These are phyloP conservation scores for Bombylius major DNA, from an alignment of 2,888 invertebrate species.

Conservation along the genomic window DNA sequence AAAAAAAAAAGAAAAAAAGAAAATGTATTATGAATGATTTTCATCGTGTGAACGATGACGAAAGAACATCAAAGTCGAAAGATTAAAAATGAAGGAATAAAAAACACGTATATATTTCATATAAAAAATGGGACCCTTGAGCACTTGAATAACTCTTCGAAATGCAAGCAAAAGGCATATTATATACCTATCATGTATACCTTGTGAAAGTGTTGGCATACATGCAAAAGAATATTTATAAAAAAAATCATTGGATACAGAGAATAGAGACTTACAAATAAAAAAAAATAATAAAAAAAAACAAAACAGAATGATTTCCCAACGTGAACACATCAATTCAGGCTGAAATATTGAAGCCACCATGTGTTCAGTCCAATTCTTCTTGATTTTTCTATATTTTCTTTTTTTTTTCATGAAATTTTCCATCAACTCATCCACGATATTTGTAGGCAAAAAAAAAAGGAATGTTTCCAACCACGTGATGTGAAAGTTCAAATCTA, in stretches of 20 bases:
- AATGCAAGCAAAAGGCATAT: constrained; percentile 3
- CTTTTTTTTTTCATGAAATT: neutral
- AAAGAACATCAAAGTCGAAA: constrained; percentile 10
- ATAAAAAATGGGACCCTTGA: constrained; percentile 4
- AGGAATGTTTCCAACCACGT: constrained; percentile 5
- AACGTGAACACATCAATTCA: constrained; percentile 9
- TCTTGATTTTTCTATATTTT: neutral
- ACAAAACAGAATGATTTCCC: constrained; percentile 3
- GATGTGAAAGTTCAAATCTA: constrained; percentile 7
- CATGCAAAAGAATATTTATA: neutral
- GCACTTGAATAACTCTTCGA: constrained; percentile 2
- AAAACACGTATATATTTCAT: too few species aligned
- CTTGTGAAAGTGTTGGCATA: neutral
- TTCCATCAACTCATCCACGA: constrained; percentile 1
- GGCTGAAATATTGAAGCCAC: constrained; percentile 8
- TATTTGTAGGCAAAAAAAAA: too few species aligned
- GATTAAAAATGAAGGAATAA: neutral
- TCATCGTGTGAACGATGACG: neutral
- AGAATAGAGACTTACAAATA: too few species aligned
- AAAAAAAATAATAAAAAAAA: neutral
- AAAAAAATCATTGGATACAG: too few species aligned
- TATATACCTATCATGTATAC: neutral
- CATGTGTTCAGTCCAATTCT: constrained; percentile 1
- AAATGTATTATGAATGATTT: neutral
- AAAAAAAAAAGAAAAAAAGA: neutral